Percentiles rank a stretch among this genome's conserved stretches.
Conservation (phyloP, 2,113 vertebrate genomes). For the Herpetotheres cachinnans region DNA sequence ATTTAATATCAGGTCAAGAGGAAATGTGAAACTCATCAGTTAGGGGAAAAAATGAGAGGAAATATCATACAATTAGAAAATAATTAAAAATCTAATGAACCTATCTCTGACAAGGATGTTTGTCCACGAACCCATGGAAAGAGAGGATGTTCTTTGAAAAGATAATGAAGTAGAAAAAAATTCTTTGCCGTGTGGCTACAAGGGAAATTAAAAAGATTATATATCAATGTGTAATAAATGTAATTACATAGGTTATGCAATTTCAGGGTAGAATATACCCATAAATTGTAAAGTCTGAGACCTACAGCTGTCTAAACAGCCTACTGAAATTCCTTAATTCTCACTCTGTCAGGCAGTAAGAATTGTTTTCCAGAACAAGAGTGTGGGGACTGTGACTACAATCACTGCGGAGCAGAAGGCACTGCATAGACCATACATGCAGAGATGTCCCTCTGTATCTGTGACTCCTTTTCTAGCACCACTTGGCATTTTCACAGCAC, state of each 20-base stretch:
- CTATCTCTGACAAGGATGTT: not conserved
- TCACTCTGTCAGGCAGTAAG: not conserved
- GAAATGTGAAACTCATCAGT: not conserved
- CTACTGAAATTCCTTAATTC: not conserved
- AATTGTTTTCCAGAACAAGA: not conserved
- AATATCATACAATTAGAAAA: slow-evolving; percentile 13
- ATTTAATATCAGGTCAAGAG: slow-evolving; percentile 26
- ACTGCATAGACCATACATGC: not conserved
- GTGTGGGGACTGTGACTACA: not conserved
- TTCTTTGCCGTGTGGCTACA: not conserved
- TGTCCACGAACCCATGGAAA: not conserved
- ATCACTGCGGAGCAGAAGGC: not conserved
- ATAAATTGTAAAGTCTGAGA: not conserved
- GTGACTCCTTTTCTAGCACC: not conserved
- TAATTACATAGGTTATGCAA: not conserved
- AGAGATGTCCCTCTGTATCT: not conserved
- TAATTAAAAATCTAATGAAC: slow-evolving; percentile 34
- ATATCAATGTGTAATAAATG: not conserved
- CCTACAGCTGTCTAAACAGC: not conserved
- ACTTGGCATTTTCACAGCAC: not conserved
- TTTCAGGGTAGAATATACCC: not conserved
- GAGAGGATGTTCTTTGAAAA: not conserved
- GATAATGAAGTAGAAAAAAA: not conserved
- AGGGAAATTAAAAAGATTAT: not conserved
- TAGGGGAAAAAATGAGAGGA: not conserved